Percentiles rank a stretch among this genome's conserved stretches.
Conservation (phyloP, 2,888 invertebrate genomes). For the Torymus texanus region DNA sequence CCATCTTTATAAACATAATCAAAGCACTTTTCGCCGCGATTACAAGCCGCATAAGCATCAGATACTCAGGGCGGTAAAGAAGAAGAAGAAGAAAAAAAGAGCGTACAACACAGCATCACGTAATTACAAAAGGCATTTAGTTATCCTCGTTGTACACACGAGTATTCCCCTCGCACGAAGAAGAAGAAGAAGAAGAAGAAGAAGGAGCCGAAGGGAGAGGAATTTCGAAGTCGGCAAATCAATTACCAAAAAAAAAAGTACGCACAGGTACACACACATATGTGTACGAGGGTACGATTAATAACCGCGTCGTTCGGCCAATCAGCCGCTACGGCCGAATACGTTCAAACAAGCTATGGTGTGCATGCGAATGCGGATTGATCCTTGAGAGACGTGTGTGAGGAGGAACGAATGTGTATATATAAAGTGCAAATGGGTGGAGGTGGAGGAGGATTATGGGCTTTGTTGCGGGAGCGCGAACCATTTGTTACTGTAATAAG, state of each 20-base stretch:
- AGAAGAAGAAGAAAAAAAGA: neutral
- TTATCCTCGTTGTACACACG: slow-evolving; percentile 38
- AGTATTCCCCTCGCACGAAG: slow-evolving; percentile 5
- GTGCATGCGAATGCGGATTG: slow-evolving; percentile 1
- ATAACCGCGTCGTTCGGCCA: slow-evolving; percentile 55
- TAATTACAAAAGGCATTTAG: slow-evolving; percentile 49
- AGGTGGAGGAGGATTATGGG: slow-evolving; percentile 5
- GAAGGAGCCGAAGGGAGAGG: slow-evolving; percentile 1
- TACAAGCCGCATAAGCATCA: neutral
- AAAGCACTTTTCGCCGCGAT: slow-evolving; percentile 22
- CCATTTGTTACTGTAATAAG: slow-evolving; percentile 53
- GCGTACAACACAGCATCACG: neutral
- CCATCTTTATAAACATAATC: slow-evolving; percentile 10
- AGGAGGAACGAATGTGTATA: neutral
- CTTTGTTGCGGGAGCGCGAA: slow-evolving; percentile 29
- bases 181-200: neutral
- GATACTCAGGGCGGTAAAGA: neutral
- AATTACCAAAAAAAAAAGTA: slow-evolving; percentile 46
- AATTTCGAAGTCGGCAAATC: slow-evolving; percentile 44
- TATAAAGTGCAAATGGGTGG: neutral
- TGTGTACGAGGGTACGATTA: slow-evolving; percentile 43
- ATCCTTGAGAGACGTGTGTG: neutral
- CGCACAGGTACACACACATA: too few relatives aligned
- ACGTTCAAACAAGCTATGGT: slow-evolving; percentile 50
- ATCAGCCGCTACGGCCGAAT: slow-evolving; percentile 53